Evolutionary conservation across 1,140 invertebrate genomes (phyloP), one percentile per base, ranked within the genome.

Genomic region (Scaptomyza graminum): DNA sequence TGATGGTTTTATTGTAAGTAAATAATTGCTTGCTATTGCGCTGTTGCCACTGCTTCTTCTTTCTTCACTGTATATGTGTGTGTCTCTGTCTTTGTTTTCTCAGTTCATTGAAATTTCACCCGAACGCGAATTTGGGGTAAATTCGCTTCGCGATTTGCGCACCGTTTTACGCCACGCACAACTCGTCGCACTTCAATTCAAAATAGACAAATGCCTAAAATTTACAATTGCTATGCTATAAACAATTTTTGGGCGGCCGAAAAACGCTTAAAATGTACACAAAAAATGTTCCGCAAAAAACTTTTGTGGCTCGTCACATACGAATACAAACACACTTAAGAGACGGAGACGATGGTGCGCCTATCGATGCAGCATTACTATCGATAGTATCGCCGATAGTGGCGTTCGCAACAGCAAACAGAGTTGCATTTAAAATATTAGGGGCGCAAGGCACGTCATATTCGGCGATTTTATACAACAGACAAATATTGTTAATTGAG

Each of bases 41-140:
- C 83, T 88, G 81, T 85, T 87, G 81, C 77, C 77, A 76, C 81
- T 84, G 75, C 79, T 83, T 78, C 79, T 84, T 84, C 74, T 76
- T 73, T 41, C 72, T 57, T 60, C 65, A 70, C 75, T 83, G 47
- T 77, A 66, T 77, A 56, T 78, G 50, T 55, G 66, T 70, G 76
- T 79, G 67, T 79, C 74, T 83, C 83, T 88, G 83, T 83, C 83
- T 88, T 88, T 89, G 83, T 88, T 88, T 85, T 88, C 82, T 88
- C 83, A 88, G 83, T 79, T 88, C 83, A 88, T 83, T 88, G 83
- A 88, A 85, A 88, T 88, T 88, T 88, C 83, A 88, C 83, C 84
- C 83, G 68, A 85, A 77, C 74, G 76, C 82, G 74, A 85, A 83
- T 89, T 70, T 79, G 83, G 83, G 73, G 62, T 84, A 79, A 84